Conservation (phyloP, 2,797 vertebrate species). For the Pelobates cultripes region DNA sequence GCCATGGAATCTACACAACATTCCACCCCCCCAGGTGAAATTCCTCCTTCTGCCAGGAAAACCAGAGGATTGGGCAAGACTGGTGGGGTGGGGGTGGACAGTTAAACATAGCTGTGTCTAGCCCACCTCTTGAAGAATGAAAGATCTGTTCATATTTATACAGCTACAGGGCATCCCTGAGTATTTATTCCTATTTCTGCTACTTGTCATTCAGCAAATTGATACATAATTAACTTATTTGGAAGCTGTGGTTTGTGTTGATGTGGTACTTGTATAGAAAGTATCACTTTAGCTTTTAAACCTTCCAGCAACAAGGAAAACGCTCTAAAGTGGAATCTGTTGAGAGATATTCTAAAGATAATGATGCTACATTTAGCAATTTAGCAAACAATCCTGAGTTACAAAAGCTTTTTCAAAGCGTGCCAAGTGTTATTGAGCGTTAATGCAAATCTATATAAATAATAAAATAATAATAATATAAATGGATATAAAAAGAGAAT, state of each 20-base stretch:
- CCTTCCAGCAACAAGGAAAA: neutral
- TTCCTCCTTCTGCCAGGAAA: slow-evolving; percentile 27
- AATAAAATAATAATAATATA: too few species aligned
- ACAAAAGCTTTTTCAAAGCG: too few species aligned
- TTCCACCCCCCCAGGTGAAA: slow-evolving; percentile 49
- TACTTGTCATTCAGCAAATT: slow-evolving; percentile 3
- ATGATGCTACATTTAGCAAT: too few species aligned
- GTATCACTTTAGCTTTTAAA: neutral
- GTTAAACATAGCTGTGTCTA: neutral
- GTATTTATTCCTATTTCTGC: neutral
- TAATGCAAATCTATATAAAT: too few species aligned
- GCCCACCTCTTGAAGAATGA: neutral
- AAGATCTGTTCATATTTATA: neutral
- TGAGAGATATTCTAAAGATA: too few species aligned
- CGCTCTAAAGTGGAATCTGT: too few species aligned
- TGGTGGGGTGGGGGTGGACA: neutral
- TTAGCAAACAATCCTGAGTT: too few species aligned
- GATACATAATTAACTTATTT: neutral
- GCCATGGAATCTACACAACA: neutral
- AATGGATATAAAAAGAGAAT: too few species aligned
- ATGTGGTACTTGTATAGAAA: neutral
- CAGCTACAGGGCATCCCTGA: neutral
- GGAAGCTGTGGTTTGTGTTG: neutral
- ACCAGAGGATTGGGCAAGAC: neutral
- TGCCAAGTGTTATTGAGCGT: too few species aligned